phyloP scores from a whole-genome alignment of 2,113 vertebrate genomes.

The Tor tambroides region DNA sequence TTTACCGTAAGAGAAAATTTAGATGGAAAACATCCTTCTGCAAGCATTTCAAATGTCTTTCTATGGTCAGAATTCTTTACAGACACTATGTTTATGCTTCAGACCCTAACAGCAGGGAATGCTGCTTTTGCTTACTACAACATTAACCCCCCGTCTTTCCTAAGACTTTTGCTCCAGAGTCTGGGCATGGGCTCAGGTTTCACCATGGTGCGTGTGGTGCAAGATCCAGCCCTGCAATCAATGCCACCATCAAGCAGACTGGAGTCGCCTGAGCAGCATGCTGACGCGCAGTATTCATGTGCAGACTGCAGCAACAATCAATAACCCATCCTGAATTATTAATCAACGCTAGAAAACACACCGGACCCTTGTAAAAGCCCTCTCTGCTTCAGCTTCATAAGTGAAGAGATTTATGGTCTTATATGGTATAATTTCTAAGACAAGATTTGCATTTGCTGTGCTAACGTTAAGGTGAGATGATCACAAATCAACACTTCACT shows the following conservation, averaged over 20 bases:
- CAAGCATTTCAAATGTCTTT: background rate
- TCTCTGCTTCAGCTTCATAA: background rate
- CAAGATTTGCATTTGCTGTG: conserved; percentile 15
- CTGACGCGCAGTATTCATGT: conserved; percentile 50
- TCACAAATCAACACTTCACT: conserved; percentile 42
- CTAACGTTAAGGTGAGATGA: conserved; percentile 38
- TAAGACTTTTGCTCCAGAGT: background rate
- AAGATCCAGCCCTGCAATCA: conserved; percentile 48
- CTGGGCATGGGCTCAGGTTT: conserved; percentile 44
- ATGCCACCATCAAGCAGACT: conserved; percentile 44
- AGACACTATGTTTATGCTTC: background rate
- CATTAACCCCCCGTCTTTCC: conserved; percentile 10
- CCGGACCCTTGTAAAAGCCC: background rate
- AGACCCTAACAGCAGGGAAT: conserved; percentile 35
- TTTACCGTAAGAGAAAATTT: background rate
- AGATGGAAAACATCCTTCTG: background rate
- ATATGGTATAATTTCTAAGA: background rate
- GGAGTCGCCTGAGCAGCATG: conserved; percentile 43
- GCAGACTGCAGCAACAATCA: conserved; percentile 61
- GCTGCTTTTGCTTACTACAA: conserved; percentile 42
- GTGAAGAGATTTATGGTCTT: background rate
- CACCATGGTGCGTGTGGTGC: conserved; percentile 5
- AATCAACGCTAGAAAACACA: conserved; percentile 52
- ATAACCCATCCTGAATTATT: conserved; percentile 66
- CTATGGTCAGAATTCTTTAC: background rate